phyloP scores from a whole-genome alignment of 1,140 invertebrate genomes.

The Chrysoperla carnea region DNA sequence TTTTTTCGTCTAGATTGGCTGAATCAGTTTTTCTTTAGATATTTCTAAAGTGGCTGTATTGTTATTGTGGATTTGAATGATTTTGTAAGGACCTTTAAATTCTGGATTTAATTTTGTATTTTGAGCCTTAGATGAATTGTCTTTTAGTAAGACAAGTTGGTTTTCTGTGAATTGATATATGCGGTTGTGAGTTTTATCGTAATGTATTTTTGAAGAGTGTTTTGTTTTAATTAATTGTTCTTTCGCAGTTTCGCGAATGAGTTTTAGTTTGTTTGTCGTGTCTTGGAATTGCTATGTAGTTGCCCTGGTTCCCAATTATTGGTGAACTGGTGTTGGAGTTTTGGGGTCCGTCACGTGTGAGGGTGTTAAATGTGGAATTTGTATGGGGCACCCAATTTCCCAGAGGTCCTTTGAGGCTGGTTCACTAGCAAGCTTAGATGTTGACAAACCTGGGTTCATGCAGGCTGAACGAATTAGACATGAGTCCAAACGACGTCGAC shows the following conservation, averaged over 20 bases:
- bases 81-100: slow-evolving; percentile 8
- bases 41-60: slow-evolving; percentile 5
- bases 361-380: too few species aligned
- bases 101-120: slow-evolving; percentile 5
- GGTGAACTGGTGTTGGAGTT: too few species aligned
- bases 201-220: slow-evolving; percentile 13
- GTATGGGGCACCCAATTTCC: too few species aligned
- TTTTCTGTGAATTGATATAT: slow-evolving; percentile 9
- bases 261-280: slow-evolving; percentile 15
- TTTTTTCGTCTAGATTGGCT: too few species aligned
- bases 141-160: slow-evolving; percentile 5
- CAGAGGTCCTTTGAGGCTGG: too few species aligned
- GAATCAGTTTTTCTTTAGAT: slow-evolving; percentile 7
- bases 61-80: slow-evolving; percentile 6
- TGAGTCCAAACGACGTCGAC: too few species aligned
- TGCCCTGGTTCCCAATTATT: too few species aligned
- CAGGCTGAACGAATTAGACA: too few species aligned
- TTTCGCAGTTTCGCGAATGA: slow-evolving; percentile 14
- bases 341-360: too few species aligned
- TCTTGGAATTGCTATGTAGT: too few species aligned
- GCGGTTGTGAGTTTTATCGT: slow-evolving; percentile 11
- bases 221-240: slow-evolving; percentile 12
- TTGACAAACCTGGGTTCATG: too few species aligned
- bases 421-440: too few species aligned
- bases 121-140: slow-evolving; percentile 1